Conservation (phyloP, 1,140 invertebrate species). For the Heliconius hermathena region DNA sequence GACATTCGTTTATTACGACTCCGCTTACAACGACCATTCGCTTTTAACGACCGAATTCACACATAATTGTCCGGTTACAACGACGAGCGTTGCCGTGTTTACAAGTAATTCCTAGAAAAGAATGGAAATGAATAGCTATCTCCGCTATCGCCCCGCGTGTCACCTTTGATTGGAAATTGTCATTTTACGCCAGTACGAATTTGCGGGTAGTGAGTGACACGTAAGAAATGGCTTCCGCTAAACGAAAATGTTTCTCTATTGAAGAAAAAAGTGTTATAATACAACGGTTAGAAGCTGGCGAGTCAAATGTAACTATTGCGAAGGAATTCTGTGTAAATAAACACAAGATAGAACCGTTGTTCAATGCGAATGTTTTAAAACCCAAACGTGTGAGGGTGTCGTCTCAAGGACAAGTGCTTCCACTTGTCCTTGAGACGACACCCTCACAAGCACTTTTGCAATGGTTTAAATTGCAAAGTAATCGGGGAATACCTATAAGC, state of each 20-base stretch:
- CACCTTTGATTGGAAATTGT: constrained; percentile 49
- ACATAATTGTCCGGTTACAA: constrained; percentile 4
- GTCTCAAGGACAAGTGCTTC: no score
- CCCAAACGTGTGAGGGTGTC: no score
- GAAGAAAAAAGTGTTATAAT: constrained; percentile 29
- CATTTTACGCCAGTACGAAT: constrained; percentile 35
- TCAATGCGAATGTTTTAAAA: constrained; percentile 24
- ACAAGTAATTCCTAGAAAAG: constrained; percentile 27
- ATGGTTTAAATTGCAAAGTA: no score
- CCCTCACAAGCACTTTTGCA: no score
- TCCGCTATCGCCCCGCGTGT: constrained; percentile 17
- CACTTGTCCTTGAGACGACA: no score
- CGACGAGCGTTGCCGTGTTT: constrained; percentile 18
- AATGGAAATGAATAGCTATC: constrained; percentile 29
- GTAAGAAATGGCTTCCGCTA: constrained; percentile 23
- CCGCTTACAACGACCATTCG: constrained; percentile 13
- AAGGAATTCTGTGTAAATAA: constrained; percentile 33
- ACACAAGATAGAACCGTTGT: constrained; percentile 16
- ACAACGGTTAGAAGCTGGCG: constrained; percentile 28
- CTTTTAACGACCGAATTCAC: constrained; percentile 23
- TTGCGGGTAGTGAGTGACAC: constrained; percentile 25
- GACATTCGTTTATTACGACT: not conserved
- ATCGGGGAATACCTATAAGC: no score
- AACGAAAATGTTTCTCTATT: constrained; percentile 24
- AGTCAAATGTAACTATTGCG: no score